Evolutionary conservation across 2,888 invertebrate genomes (phyloP), one percentile per base, ranked within the genome.

Genomic region (Boloria euphrosyne): DNA sequence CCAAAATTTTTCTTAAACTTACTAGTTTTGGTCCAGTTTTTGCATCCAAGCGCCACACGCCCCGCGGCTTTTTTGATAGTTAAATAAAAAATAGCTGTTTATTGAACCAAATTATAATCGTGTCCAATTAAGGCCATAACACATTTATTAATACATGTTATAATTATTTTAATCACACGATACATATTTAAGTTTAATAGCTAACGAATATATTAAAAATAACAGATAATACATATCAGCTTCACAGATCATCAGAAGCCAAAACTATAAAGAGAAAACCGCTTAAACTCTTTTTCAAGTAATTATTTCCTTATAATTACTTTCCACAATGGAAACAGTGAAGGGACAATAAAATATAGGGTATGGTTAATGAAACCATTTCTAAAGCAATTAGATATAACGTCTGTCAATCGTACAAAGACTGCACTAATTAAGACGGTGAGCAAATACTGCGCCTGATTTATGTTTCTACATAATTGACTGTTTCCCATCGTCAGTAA

Each of bases 361-460:
- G 31, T 38, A 38, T 38, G 7, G 31, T 38, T 38, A 38, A 38
- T 38, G 31, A 38, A 38, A 38, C 31, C 31, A 38, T 38, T 38
- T 38, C 31, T 38, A 38, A 38, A 38, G 31, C 31, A 38, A 38
- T 38, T 38, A 38, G 31, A 38, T 38, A 10, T 38, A 38, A 38
- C 31, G 10, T 38, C 31, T 38, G 31, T 38, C 31, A 38, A 38
- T 38, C 2, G 31, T 38, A 38, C 31, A 38, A 38, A 38, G 31
- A 38, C 46, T 59, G 52, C 53, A 58, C 59, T 53, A 59, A 65
- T 65, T 58, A 58, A 58, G 51, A 58, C 38, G 52, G 31, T 59
- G 59, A 52, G 52, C 59, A 59, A 58, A 60, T 60, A 54, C 49
- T 16, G 14, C 17, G 52, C 27, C 43, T 59, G 59, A 52, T 27